These are phyloP conservation scores for Timema podura DNA, from an alignment of 2,888 invertebrate genomes.

Conservation along the genomic window DNA sequence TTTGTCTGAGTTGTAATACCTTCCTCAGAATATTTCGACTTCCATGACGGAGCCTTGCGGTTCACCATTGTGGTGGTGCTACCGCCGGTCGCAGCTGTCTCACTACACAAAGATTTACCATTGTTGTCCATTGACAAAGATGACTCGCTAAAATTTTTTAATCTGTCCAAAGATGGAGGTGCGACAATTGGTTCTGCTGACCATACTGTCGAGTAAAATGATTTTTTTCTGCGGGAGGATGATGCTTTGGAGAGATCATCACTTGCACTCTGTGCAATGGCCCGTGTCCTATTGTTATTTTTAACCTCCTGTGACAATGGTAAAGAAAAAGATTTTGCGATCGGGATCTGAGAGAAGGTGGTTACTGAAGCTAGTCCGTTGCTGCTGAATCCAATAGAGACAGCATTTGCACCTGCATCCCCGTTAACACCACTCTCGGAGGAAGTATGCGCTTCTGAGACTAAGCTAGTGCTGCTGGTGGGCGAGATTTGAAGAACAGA, in stretches of 20 bases:
- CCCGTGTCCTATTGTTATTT: neutral
- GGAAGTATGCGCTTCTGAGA: too few relatives aligned
- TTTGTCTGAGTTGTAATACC: slow-evolving; percentile 35
- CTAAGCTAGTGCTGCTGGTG: slow-evolving; percentile 12
- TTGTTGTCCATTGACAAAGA: too few relatives aligned
- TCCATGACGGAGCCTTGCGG: neutral
- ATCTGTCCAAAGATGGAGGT: neutral
- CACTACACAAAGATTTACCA: too few relatives aligned
- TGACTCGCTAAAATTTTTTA: neutral
- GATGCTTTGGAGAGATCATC: neutral
- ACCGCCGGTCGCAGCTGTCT: neutral
- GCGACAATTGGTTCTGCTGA: too few relatives aligned
- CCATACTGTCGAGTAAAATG: too few relatives aligned
- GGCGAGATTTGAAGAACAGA: slow-evolving; percentile 20
- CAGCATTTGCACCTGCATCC: slow-evolving; percentile 9
- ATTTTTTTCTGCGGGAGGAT: too few relatives aligned
- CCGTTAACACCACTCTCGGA: too few relatives aligned
- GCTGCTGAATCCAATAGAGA: slow-evolving; percentile 29
- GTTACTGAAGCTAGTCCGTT: slow-evolving; percentile 29
- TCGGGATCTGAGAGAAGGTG: slow-evolving; percentile 24
- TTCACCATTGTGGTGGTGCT: neutral
- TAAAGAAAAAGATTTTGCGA: slow-evolving; percentile 25
- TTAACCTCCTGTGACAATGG: slow-evolving; percentile 14
- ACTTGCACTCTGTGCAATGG: neutral
- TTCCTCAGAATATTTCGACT: slow-evolving; percentile 27